Percentiles rank a stretch among this genome's conserved stretches.
phyloP scores from a whole-genome alignment of 2,888 invertebrate species.

The Thyatira batis region DNA sequence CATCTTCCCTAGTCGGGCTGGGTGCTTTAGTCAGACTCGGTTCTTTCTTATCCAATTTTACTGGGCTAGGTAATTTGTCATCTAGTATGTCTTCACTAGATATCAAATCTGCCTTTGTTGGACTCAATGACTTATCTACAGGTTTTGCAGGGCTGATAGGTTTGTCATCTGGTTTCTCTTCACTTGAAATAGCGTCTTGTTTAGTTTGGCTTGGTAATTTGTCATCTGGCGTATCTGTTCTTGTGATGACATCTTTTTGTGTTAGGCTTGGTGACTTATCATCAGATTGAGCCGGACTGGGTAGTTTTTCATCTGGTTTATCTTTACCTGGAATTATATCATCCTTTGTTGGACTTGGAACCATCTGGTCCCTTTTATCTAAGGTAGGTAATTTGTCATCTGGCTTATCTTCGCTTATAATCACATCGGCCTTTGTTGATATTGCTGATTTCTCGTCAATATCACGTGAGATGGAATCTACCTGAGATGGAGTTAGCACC shows the following conservation, averaged over 20 bases:
- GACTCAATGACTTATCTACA: too few species aligned
- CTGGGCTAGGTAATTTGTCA: slow-evolving; percentile 5
- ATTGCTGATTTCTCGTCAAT: too few species aligned
- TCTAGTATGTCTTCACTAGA: slow-evolving; percentile 5
- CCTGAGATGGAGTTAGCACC: too few species aligned
- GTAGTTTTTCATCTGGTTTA: neutral
- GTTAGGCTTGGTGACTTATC: neutral
- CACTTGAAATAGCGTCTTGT: slow-evolving; percentile 2
- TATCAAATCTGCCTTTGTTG: too few species aligned
- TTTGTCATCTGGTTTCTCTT: slow-evolving; percentile 7
- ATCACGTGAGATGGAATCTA: too few species aligned
- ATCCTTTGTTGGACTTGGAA: neutral
- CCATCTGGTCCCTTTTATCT: neutral
- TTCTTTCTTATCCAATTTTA: slow-evolving; percentile 8
- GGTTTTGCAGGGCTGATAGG: neutral
- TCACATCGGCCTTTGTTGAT: too few species aligned
- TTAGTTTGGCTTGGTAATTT: slow-evolving; percentile 6
- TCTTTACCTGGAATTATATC: too few species aligned
- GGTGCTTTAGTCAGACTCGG: slow-evolving; percentile 5
- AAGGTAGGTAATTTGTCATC: neutral
- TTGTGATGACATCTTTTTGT: neutral
- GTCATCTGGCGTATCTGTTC: slow-evolving; percentile 2
- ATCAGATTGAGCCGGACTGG: neutral
- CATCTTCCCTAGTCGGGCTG: slow-evolving; percentile 1
- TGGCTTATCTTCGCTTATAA: too few species aligned